A percentile compares a stretch with the other conserved stretches of the same genome.
Conservation (phyloP, 2,797 vertebrate species). For the Sebastes wilsoni region DNA sequence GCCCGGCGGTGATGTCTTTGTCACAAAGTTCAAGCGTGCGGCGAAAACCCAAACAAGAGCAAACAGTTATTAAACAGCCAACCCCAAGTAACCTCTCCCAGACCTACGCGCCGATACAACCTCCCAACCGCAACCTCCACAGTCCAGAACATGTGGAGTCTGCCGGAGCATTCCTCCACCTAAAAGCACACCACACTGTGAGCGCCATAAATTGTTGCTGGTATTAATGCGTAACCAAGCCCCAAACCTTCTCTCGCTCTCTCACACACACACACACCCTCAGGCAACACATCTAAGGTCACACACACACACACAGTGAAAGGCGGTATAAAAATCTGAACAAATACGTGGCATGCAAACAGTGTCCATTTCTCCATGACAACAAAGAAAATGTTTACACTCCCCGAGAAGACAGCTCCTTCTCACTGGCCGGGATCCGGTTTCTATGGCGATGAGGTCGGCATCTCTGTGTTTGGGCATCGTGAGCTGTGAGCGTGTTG, state of each 20-base stretch:
- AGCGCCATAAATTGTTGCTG: conserved; percentile 33
- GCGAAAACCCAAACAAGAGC: conserved; percentile 29
- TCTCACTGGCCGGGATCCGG: conserved; percentile 67
- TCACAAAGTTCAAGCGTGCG: conserved; percentile 36
- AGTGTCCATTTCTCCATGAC: conserved; percentile 74
- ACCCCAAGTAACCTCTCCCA: conserved; percentile 35
- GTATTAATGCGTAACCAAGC: conserved; percentile 46
- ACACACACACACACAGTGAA: background rate
- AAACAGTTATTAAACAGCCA: conserved; percentile 42
- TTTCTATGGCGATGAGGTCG: conserved; percentile 75
- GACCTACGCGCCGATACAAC: conserved; percentile 13
- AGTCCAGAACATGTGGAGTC: conserved; percentile 49
- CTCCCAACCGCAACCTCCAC: conserved; percentile 52
- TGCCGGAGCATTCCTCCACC: conserved; percentile 54
- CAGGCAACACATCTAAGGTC: conserved; percentile 11
- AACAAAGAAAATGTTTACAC: conserved; percentile 82
- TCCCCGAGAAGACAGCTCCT: conserved; percentile 59
- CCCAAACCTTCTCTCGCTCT: conserved; percentile 19
- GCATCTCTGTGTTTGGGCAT: conserved; percentile 76
- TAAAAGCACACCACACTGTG: conserved; percentile 40
- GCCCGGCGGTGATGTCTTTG: conserved; percentile 36
- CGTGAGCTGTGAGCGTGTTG: conserved; percentile 60
- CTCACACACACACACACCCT: conserved; percentile 5
- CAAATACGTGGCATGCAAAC: conserved; percentile 66
- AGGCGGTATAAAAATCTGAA: conserved; percentile 51